Conservation (phyloP, 2,888 invertebrate species). For the Lutraria lutraria region DNA sequence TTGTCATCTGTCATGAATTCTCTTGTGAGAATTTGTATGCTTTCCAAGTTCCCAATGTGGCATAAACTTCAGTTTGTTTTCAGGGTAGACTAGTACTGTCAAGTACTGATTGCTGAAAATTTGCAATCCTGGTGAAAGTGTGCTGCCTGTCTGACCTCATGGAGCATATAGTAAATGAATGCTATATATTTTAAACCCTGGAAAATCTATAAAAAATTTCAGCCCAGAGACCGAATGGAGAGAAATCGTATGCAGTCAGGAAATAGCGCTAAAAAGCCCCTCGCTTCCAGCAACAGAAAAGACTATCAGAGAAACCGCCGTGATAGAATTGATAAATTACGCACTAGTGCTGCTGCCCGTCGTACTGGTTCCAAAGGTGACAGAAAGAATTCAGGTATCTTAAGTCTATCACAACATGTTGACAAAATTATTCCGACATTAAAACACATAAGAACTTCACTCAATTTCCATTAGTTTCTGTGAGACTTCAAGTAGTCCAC, state of each 20-base stretch:
- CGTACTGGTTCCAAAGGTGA: conserved; percentile 32
- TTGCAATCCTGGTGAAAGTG: neutral
- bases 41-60: neutral
- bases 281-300: neutral
- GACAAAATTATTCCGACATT: neutral
- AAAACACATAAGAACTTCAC: neutral
- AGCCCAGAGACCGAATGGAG: conserved; percentile 31
- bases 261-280: conserved; percentile 19
- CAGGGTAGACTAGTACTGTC: neutral
- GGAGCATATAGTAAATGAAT: neutral
- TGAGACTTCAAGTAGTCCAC: conserved; percentile 25
- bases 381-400: conserved; percentile 64
- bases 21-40: too few species aligned
- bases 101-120: neutral
- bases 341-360: neutral
- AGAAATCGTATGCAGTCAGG: conserved; percentile 18
- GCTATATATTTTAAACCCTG: conserved; percentile 19
- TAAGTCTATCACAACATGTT: conserved; percentile 11
- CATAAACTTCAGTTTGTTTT: neutral
- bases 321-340: conserved; percentile 9
- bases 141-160: neutral
- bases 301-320: neutral
- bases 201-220: conserved; percentile 49
- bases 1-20: too few species aligned
- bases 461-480: neutral